Evolutionary conservation across 2,888 invertebrate genomes (phyloP).

Genomic region (Lomographa bimaculata): DNA sequence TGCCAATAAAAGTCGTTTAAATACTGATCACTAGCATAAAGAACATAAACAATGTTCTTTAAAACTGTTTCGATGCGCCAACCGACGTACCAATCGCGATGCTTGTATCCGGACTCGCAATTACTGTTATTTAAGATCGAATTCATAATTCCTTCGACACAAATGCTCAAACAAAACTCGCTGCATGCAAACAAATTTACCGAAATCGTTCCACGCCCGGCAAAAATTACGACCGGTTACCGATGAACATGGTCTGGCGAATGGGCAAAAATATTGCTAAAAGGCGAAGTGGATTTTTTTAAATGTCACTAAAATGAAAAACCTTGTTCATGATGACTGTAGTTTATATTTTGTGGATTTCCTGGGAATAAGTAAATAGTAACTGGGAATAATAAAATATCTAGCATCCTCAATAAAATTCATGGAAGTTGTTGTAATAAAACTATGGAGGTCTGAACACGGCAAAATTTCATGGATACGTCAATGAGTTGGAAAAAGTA

Average conservation of each 20-base stretch:
- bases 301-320: too few species aligned
- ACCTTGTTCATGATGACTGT: too few species aligned
- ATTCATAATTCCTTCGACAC: slow-evolving; percentile 62
- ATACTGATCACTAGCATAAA: slow-evolving; percentile 18
- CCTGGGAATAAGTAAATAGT: too few species aligned
- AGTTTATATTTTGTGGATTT: too few species aligned
- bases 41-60: slow-evolving; percentile 39
- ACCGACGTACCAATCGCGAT: slow-evolving; percentile 35
- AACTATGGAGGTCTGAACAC: too few species aligned
- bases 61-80: slow-evolving; percentile 38
- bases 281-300: not conserved
- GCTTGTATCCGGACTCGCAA: slow-evolving; percentile 46
- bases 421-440: too few species aligned
- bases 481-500: too few species aligned
- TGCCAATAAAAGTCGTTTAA: slow-evolving; percentile 24
- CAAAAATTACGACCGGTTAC: slow-evolving; percentile 72
- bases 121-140: slow-evolving; percentile 67
- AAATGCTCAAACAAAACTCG: slow-evolving; percentile 69
- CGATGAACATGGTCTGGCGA: slow-evolving; percentile 14
- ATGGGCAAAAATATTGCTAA: slow-evolving; percentile 16
- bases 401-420: too few species aligned
- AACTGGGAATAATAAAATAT: too few species aligned
- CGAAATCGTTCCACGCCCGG: slow-evolving; percentile 71
- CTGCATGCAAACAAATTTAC: slow-evolving; percentile 79
- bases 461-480: too few species aligned